Base-by-base conservation (phyloP, 2,888 invertebrate genomes). In the Leptinotarsa haldemani region DNA sequence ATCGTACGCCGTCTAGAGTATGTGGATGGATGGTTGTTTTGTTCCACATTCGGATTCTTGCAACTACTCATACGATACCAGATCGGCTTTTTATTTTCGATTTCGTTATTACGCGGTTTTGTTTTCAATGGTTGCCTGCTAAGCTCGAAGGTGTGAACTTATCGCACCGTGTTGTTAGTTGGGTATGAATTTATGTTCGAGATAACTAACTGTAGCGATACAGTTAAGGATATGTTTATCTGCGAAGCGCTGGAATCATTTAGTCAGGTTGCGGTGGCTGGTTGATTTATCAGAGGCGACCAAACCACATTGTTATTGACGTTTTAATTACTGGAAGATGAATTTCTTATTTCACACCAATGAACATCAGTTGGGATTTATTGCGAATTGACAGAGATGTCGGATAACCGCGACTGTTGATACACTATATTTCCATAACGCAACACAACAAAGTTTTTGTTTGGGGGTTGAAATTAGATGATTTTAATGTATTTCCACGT, bases 161-260 rank as follows among this genome's bases (percentile, higher is more conserved):
- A 56, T 68, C 56, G 56, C 40, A n/a, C 5, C n/a, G 15, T 61
- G 61, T 61, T 61, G 30, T 61, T 61, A 68, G 68, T 56, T 20
- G 68, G 40, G n/a, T 46, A 68, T 58, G 56, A 46, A 68, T 68
- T 68, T 68, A 68, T 68, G 40, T 56, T 25, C 22, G 56, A 68
- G 56, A 68, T 52, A 68, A 56, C 20, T 68, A 56, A 66, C 56
- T 20, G 68, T 56, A 68, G 56, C 46, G 56, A 13, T 22, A 68
- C 68, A 68, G 68, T 68, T 68, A 22, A 68, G 46, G 18, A 68
- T 56, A 68, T 46, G 65, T 16, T 16, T 22, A 48, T 61, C 30
- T 30, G 30, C 61, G 25, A 61, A 16, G 25, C 40, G 61, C 30
- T 61, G 61, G 16, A 40, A 18, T 61, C 30, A 18, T 61, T 30